Conservation (phyloP, 2,113 vertebrate genomes). For the Gnathonemus longibarbis region DNA sequence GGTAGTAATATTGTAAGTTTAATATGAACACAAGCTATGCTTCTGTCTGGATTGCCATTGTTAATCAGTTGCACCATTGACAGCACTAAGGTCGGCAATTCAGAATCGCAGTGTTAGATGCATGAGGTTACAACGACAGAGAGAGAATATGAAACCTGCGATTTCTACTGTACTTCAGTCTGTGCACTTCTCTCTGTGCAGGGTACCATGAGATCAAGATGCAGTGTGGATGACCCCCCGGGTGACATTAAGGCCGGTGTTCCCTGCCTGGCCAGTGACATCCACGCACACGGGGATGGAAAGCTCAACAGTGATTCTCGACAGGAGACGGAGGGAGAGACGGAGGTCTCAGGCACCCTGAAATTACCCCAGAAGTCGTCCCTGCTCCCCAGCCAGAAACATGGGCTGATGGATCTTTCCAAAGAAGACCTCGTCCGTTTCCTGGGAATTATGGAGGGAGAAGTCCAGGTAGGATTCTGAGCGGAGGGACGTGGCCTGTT, state of each 20-base stretch:
- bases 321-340: slow-evolving; percentile 64
- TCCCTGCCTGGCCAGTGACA: slow-evolving; percentile 62
- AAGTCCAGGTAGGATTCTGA: slow-evolving; percentile 76
- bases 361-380: slow-evolving; percentile 63
- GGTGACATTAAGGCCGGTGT: slow-evolving; percentile 66
- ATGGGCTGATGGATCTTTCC: slow-evolving; percentile 71
- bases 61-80: not conserved
- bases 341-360: slow-evolving; percentile 68
- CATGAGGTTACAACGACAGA: not conserved
- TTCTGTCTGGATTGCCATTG: not conserved
- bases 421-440: slow-evolving; percentile 83
- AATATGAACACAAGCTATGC: not conserved
- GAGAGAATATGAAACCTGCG: not conserved
- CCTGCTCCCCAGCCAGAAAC: slow-evolving; percentile 53
- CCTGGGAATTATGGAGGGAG: slow-evolving; percentile 95
- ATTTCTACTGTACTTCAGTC: slow-evolving; percentile 19
- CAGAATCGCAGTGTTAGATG: not conserved
- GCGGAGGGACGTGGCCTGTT: not conserved
- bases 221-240: slow-evolving; percentile 70
- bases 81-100: not conserved
- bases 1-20: not conserved
- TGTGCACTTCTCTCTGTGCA: slow-evolving; percentile 42
- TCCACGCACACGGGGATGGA: slow-evolving; percentile 61
- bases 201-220: slow-evolving; percentile 88
- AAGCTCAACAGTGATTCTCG: slow-evolving; percentile 57